Conservation (phyloP, 2,888 invertebrate genomes). For the Drosophila emarginata region DNA sequence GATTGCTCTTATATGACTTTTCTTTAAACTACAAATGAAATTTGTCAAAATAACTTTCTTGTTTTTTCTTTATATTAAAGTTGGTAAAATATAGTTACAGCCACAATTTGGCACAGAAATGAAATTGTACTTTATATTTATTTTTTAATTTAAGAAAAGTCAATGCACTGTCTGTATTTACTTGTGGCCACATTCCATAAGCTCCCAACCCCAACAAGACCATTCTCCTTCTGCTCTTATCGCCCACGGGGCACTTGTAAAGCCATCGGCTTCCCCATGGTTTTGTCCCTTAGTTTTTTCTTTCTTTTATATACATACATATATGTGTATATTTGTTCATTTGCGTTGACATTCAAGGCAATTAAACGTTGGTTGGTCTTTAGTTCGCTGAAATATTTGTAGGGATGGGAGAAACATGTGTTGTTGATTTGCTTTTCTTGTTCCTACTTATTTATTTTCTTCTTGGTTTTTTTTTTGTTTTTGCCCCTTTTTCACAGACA, state of each 20-base stretch:
- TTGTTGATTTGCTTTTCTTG: constrained; percentile 64
- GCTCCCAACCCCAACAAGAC: neutral
- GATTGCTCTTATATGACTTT: too few species aligned
- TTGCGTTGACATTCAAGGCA: constrained; percentile 75
- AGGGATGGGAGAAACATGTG: constrained; percentile 60
- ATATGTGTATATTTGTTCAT: constrained; percentile 60
- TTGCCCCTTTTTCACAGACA: constrained; percentile 63
- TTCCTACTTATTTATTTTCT: constrained; percentile 23
- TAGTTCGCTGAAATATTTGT: constrained; percentile 2
- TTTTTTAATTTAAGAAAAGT: constrained; percentile 56
- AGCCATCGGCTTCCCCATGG: constrained; percentile 41
- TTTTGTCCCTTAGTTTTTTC: constrained; percentile 5
- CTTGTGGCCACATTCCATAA: constrained; percentile 20
- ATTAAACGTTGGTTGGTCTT: constrained; percentile 58
- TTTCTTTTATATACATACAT: constrained; percentile 17
- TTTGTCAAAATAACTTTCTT: neutral
- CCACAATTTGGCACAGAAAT: constrained; percentile 10
- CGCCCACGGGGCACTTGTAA: constrained; percentile 50
- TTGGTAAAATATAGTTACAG: too few species aligned
- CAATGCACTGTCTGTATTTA: constrained; percentile 55
- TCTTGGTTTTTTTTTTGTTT: constrained; percentile 16
- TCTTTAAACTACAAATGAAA: too few species aligned
- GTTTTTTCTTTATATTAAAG: too few species aligned
- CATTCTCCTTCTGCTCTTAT: constrained; percentile 20
- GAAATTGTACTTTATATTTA: constrained; percentile 33